Percentiles rank a stretch among this genome's conserved stretches.
These are phyloP conservation scores for Drosophila sordidula DNA, from an alignment of 2,888 invertebrate genomes.

Conservation along the genomic window DNA sequence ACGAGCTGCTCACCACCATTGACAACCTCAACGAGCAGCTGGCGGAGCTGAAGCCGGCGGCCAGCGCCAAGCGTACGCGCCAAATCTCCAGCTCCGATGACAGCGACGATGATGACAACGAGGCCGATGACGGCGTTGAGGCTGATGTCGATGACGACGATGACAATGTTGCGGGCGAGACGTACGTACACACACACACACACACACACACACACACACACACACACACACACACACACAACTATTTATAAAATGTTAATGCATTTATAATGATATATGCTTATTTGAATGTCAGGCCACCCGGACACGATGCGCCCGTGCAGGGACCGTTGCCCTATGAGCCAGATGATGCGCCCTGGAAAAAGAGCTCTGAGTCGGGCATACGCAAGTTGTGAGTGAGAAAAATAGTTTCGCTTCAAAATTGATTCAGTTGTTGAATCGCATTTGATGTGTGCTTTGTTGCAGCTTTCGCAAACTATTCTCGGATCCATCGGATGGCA, in stretches of 20 bases:
- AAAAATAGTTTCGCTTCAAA: background rate
- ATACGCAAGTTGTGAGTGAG: constrained; percentile 94
- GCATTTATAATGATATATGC: background rate
- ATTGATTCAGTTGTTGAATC: background rate
- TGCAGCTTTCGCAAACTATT: constrained; percentile 95
- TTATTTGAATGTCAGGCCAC: constrained; percentile 80
- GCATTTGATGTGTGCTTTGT: constrained; percentile 35
- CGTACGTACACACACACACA: constrained; percentile 59
- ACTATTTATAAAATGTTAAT: background rate
- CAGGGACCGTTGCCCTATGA: constrained; percentile 98
- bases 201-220: background rate
- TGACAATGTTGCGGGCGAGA: constrained; percentile 59
- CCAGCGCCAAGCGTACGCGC: constrained; percentile 53
- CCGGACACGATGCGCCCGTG: constrained; percentile 94
- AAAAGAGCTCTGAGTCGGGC: constrained; percentile 91
- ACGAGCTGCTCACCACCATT: constrained; percentile 96
- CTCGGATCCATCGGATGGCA: constrained; percentile 87
- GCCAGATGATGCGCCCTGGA: constrained; percentile 99
- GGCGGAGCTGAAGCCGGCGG: constrained; percentile 87
- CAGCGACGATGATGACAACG: constrained; percentile 71
- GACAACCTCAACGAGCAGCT: constrained; percentile 97
- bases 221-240: background rate
- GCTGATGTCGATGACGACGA: constrained; percentile 55
- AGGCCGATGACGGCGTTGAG: constrained; percentile 63
- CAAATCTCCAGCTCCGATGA: constrained; percentile 78